These are phyloP conservation scores for Spodoptera littoralis DNA, from an alignment of 2,888 invertebrate genomes.

Conservation along the genomic window DNA sequence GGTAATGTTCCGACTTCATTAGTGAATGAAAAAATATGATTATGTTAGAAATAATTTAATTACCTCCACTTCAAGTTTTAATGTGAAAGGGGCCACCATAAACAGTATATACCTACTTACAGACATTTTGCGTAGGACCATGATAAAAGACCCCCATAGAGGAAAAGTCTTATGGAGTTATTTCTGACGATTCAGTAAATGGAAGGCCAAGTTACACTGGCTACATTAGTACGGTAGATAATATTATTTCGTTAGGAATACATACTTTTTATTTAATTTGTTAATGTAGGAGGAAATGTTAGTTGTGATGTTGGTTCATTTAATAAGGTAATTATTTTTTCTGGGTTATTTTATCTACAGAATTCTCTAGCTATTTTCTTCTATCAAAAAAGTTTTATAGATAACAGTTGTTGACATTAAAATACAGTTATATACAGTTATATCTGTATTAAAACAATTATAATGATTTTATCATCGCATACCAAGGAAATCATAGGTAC, in stretches of 20 bases:
- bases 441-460: too few species aligned
- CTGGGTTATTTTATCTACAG: not conserved
- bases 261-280: constrained; percentile 43
- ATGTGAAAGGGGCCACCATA: constrained; percentile 53
- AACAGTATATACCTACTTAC: constrained; percentile 22
- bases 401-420: too few species aligned
- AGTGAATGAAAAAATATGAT: constrained; percentile 50
- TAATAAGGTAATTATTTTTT: constrained; percentile 13
- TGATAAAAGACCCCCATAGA: constrained; percentile 16
- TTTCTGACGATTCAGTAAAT: constrained; percentile 43
- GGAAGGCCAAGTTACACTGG: constrained; percentile 37
- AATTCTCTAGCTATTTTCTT: too few species aligned
- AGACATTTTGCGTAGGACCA: constrained; percentile 24
- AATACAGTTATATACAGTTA: too few species aligned
- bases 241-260: constrained; percentile 50
- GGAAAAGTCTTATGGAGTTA: constrained; percentile 46
- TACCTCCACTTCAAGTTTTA: constrained; percentile 55
- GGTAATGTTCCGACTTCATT: constrained; percentile 52
- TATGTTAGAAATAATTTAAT: constrained; percentile 58
- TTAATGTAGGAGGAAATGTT: constrained; percentile 25
- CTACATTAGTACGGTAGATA: constrained; percentile 43
- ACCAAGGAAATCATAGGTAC: too few species aligned
- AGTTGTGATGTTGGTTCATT: constrained; percentile 1
- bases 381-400: too few species aligned
- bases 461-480: too few species aligned